These are phyloP conservation scores for Chloebia gouldiae DNA, from an alignment of 2,113 vertebrate species.

Conservation along the genomic window DNA sequence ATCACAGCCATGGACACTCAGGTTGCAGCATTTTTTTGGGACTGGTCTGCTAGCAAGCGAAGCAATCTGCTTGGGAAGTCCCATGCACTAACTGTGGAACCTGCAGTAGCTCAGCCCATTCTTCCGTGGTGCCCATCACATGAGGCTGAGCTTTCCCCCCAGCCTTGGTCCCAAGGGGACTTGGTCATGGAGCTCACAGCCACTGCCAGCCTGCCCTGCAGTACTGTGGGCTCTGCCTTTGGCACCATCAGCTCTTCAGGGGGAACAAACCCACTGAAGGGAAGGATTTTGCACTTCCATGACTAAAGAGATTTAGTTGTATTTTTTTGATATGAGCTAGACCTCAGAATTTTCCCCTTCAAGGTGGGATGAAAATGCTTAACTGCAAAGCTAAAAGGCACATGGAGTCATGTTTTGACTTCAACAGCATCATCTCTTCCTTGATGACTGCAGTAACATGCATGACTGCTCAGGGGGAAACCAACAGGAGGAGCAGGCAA, in stretches of 20 bases:
- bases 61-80: background rate
- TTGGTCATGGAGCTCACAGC: background rate
- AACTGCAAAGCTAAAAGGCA: background rate
- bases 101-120: background rate
- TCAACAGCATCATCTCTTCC: background rate
- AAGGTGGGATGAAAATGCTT: background rate
- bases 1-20: fast-evolving
- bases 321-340: background rate
- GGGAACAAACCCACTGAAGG: background rate
- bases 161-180: background rate
- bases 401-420: background rate
- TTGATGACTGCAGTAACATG: background rate
- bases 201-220: background rate
- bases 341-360: background rate
- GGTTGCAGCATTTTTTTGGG: fast-evolving
- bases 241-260: background rate
- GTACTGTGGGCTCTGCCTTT: background rate
- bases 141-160: background rate
- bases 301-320: background rate
- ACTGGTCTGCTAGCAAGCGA: background rate
- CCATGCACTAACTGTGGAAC: background rate
- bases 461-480: background rate
- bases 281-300: background rate
- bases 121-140: background rate
- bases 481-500: background rate